Evolutionary conservation across 1,140 invertebrate species (phyloP), one percentile per base, ranked within the genome.

Genomic region (Littorina saxatilis): DNA sequence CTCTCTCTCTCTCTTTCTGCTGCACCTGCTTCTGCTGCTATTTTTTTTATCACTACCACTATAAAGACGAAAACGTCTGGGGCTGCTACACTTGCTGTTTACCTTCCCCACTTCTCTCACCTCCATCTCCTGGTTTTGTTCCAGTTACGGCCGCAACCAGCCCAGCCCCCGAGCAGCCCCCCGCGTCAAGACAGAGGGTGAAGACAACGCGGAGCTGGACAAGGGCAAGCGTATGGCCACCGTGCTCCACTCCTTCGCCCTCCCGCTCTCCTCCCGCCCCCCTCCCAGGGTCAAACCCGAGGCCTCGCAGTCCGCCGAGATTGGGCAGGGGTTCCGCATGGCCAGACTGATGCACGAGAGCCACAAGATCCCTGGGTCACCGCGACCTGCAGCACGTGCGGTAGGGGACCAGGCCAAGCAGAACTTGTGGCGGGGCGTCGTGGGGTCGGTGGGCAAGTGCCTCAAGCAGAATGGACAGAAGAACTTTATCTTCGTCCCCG

Each of bases 241-340:
- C 50, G 61, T 90, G 29, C 29, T 90, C n/a, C 80, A 87, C 68
- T 83, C 85, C 29, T 90, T 89, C 70, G 85, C 83, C 17, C 81
- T 85, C 4, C 70, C 73, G 50, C 68, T 75, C 29, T 27, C 85
- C 82, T 23, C 85, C 81, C 80, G 90, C 17, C 73, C 80, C 27
- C 87, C 79, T 3, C 90, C 90, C 0, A 82, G 90, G 35, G 89
- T 91, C 7, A 91, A 89, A 76, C 77, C 80, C 29, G 91, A 91
- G 68, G 91, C 85, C 17, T 84, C 86, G 74, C 77, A 75, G 1
- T 88, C 86, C 80, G 89, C 89, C 7, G 55, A 79, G 15, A 66
- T 90, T n/a, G 88, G 86, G 63, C 80, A 72, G n/a, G 90, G 90
- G 23, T 66, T 81, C 15, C 82, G 90, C 50, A 88, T 91, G 89